Percentiles rank a stretch among this genome's conserved stretches.
phyloP scores from a whole-genome alignment of 2,797 vertebrate species.

The Bufotes viridis region DNA sequence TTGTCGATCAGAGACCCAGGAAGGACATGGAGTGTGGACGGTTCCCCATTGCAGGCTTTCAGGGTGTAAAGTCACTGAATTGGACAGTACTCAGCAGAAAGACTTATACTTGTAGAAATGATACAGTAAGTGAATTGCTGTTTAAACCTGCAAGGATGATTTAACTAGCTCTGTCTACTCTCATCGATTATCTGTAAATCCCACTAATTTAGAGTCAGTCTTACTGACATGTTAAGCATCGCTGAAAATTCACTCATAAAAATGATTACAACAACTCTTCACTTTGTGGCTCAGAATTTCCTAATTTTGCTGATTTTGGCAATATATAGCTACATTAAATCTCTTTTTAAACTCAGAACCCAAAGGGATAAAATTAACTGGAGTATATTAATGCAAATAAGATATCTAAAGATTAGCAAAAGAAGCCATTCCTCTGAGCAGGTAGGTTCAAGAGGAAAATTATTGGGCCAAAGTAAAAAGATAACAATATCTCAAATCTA shows the following conservation, averaged over 20 bases:
- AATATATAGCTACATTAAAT: constrained; percentile 37
- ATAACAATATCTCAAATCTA: background rate
- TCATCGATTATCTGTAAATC: constrained; percentile 60
- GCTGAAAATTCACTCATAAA: constrained; percentile 48
- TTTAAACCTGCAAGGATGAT: constrained; percentile 58
- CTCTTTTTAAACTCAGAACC: constrained; percentile 26
- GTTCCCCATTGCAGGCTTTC: background rate
- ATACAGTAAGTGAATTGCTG: constrained; percentile 59
- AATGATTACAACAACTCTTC: constrained; percentile 37
- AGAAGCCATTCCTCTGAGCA: background rate
- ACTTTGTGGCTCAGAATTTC: constrained; percentile 30
- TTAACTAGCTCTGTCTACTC: constrained; percentile 51
- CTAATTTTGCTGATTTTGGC: constrained; percentile 41
- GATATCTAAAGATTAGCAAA: constrained; percentile 4
- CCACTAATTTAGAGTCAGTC: constrained; percentile 53
- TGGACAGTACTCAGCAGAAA: constrained; percentile 33
- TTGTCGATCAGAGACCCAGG: background rate
- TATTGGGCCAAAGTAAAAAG: background rate
- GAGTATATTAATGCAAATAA: constrained; percentile 18
- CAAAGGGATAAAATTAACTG: constrained; percentile 26
- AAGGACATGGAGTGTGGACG: background rate
- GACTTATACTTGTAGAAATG: constrained; percentile 52
- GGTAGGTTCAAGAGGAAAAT: background rate
- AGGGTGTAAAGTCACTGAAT: constrained; percentile 30
- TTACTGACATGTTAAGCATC: constrained; percentile 49